phyloP scores from a whole-genome alignment of 2,888 invertebrate genomes.

The Heliconius charithonia region DNA sequence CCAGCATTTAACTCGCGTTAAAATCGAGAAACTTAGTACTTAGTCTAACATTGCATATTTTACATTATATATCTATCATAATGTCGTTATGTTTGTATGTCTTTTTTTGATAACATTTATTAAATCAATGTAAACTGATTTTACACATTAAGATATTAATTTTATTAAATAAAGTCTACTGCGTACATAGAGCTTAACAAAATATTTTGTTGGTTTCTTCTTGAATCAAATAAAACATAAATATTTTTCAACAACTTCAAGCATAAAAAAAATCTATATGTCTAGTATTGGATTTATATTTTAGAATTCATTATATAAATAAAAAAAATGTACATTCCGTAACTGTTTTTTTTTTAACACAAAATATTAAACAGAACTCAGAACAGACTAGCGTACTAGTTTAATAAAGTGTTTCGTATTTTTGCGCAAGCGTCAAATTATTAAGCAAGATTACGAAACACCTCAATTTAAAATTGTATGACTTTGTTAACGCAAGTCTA shows the following conservation, averaged over 20 bases:
- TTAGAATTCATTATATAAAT: neutral
- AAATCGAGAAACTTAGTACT: neutral
- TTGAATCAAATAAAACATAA: neutral
- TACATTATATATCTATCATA: no score
- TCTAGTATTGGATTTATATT: no score
- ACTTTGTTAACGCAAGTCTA: constrained; percentile 16
- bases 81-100: no score
- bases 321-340: neutral
- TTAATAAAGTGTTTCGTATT: neutral
- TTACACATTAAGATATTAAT: neutral
- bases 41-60: neutral
- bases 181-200: neutral
- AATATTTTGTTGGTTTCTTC: neutral
- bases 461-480: constrained; percentile 1
- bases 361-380: neutral
- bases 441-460: constrained; percentile 28
- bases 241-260: neutral
- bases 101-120: neutral
- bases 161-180: neutral
- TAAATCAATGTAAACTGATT: neutral
- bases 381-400: neutral
- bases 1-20: constrained; percentile 3
- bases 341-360: neutral
- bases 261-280: no score
- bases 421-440: constrained; percentile 4